Base-by-base conservation (phyloP, 2,888 invertebrate genomes). In the Aquatica leii region DNA sequence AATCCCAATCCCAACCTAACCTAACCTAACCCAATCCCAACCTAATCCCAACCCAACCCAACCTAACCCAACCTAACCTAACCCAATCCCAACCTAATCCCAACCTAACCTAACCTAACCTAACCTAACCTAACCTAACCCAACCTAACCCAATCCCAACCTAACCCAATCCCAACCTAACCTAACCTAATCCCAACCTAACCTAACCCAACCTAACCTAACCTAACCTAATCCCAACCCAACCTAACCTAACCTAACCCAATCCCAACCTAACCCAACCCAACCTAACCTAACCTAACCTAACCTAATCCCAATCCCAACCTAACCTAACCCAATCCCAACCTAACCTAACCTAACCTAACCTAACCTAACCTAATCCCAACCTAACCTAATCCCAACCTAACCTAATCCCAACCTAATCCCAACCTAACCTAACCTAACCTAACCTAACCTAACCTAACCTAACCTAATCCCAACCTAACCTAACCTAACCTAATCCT, bases 181-280 rank as follows among this genome's bases (percentile, higher is more conserved):
- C 66, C 62, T 59, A 64, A 63, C 66, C 66, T 59, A 66, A 63
- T n/a, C 63, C 66, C 41, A 66, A 62, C 24, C 24, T 24, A 24
- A 24, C 24, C 24, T 24, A 24, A 24, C 24, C 24, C 55, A 51
- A 59, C 64, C 57, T 57, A 64, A 63, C 66, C 67, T 58, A 65
- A 62, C 67, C 67, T 62, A 62, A 65, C 65, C 67, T 62, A 65
- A 24, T n/a, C 67, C 65, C 58, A 67, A 64, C 65, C 67, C 49
- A 65, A 65, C 65, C 67, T 61, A 62, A 65, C 65, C 65, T 59
- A 67, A 62, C 67, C 67, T 62, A 65, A 65, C 67, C 67, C 58
- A 67, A 65, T n/a, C 67, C 67, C 58, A 65, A 65, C 67, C 67
- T 62, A 67, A 66, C 65, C 62, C 58, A 67, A 65, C 65, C 67